phyloP scores from a whole-genome alignment of 2,113 vertebrate genomes.

The Phyllostomus hastatus region DNA sequence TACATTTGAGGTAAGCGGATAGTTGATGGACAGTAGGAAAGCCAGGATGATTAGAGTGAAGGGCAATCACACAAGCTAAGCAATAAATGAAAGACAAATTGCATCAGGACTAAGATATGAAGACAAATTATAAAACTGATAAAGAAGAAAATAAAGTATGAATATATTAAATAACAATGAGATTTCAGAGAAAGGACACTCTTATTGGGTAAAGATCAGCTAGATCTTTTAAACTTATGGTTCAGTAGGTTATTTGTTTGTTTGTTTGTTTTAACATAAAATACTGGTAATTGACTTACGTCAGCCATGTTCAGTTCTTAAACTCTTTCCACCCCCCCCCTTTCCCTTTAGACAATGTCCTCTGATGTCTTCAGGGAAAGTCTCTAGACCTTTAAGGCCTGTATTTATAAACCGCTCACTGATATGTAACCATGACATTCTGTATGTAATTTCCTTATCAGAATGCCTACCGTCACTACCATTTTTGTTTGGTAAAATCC shows the following conservation, averaged over 20 bases:
- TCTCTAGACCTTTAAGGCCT: neutral
- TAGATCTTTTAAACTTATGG: neutral
- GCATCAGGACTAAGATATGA: neutral
- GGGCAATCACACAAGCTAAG: neutral
- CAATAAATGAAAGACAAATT: neutral
- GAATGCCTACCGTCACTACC: neutral
- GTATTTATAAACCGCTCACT: neutral
- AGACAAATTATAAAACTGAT: neutral
- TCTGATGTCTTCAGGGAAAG: neutral
- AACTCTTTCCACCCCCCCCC: neutral
- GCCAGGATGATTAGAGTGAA: neutral
- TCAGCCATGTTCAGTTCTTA: neutral
- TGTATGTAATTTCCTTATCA: neutral
- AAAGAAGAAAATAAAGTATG: neutral
- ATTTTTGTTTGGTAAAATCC: neutral
- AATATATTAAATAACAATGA: neutral
- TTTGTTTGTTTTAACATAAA: neutral
- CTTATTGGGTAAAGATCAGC: neutral
- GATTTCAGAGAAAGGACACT: neutral
- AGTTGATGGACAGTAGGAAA: neutral
- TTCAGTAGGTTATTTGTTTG: neutral
- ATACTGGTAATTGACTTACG: neutral
- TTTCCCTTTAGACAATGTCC: neutral
- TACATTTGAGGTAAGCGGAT: neutral
- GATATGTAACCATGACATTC: neutral